Percentiles rank a stretch among this genome's conserved stretches.
phyloP scores from a whole-genome alignment of 2,888 invertebrate genomes.

The Ctenicera cuprea region DNA sequence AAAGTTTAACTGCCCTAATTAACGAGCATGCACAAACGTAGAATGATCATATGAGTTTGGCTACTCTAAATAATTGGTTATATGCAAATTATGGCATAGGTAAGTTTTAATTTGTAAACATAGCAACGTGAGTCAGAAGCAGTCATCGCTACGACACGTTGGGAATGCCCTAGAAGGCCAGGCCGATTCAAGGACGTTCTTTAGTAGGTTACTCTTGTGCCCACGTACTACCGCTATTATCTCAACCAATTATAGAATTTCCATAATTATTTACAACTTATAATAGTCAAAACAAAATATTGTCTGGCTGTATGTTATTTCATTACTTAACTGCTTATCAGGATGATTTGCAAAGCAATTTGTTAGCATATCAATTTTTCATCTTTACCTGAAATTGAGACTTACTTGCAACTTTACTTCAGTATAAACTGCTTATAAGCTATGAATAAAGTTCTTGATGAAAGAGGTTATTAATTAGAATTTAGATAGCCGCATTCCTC shows the following conservation, averaged over 20 bases:
- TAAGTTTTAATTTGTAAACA: conserved; percentile 21
- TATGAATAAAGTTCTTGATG: no score
- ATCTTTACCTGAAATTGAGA: neutral
- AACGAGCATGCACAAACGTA: neutral
- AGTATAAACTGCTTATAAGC: no score
- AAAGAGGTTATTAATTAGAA: neutral
- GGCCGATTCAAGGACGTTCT: conserved; percentile 32
- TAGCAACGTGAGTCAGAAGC: conserved; percentile 18
- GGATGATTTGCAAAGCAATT: no score
- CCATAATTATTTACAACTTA: neutral
- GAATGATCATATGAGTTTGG: neutral
- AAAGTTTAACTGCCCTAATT: neutral
- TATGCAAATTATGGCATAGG: conserved; percentile 9
- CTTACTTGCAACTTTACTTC: neutral
- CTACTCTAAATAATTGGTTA: conserved; percentile 23
- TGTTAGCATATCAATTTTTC: neutral
- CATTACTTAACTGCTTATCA: no score
- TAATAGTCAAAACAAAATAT: neutral
- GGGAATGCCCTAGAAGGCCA: conserved; percentile 36
- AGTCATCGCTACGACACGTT: conserved; percentile 15
- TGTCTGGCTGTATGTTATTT: no score
- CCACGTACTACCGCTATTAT: conserved; percentile 24
- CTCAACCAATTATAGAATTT: conserved; percentile 1
- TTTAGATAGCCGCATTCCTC: neutral
- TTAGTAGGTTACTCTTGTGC: conserved; percentile 38